Conservation (phyloP, 2,888 invertebrate species). For the Polietes domitor region DNA sequence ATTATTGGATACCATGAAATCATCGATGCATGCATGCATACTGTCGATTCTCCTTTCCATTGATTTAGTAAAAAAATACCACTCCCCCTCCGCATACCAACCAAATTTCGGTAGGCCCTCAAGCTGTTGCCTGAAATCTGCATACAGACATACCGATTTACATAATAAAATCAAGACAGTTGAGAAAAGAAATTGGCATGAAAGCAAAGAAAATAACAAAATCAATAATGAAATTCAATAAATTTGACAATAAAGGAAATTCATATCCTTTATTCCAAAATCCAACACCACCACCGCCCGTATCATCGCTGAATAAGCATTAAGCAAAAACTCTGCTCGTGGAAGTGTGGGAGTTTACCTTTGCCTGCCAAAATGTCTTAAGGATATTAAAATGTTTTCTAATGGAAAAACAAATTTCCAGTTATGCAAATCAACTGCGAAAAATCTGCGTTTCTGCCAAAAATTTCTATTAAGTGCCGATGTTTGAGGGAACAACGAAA, state of each 20-base stretch:
- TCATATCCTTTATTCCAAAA: constrained; percentile 61
- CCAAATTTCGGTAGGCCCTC: no score
- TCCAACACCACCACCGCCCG: not conserved
- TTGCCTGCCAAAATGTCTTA: constrained; percentile 26
- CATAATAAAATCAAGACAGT: constrained; percentile 37
- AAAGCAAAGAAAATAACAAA: not conserved
- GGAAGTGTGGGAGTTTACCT: not conserved
- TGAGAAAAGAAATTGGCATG: constrained; percentile 7
- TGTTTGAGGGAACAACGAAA: constrained; percentile 44
- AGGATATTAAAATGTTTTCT: constrained; percentile 60
- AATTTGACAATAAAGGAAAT: constrained; percentile 60
- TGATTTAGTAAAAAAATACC: no score
- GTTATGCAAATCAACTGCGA: constrained; percentile 45
- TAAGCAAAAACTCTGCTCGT: not conserved
- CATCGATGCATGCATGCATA: no score
- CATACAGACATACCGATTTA: not conserved
- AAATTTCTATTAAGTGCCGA: constrained; percentile 34
- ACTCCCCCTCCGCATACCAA: no score
- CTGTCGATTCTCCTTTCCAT: no score
- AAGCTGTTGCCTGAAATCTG: no score
- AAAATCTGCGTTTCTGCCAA: constrained; percentile 10
- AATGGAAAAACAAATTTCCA: constrained; percentile 58
- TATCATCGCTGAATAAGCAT: no score
- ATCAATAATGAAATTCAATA: constrained; percentile 42
- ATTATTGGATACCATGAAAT: no score